These are phyloP conservation scores for Dugesia japonica DNA, from an alignment of 2,888 invertebrate species.

Conservation along the genomic window DNA sequence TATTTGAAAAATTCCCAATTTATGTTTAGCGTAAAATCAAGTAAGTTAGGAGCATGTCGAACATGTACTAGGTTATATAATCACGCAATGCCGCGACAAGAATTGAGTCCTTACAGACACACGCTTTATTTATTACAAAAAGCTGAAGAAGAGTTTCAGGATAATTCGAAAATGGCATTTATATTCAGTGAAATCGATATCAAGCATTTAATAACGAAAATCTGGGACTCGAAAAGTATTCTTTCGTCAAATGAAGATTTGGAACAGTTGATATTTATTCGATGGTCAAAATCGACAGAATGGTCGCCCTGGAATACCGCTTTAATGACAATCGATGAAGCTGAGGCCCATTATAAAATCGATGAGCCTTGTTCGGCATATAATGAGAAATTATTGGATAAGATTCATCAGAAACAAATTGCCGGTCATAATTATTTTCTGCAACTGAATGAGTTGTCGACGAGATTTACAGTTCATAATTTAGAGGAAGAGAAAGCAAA, in stretches of 20 bases:
- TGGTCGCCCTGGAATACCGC: constrained; percentile 26
- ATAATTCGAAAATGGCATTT: constrained; percentile 2
- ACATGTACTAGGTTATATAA: constrained; percentile 2
- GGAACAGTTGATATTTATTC: background rate
- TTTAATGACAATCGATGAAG: background rate
- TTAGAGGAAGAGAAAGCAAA: background rate
- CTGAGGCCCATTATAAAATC: constrained; percentile 1
- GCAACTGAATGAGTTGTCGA: background rate
- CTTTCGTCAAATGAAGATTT: background rate
- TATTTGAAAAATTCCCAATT: background rate
- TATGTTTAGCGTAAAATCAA: background rate
- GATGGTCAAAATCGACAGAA: background rate
- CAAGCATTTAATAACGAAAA: background rate
- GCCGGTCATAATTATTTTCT: background rate
- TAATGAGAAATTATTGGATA: background rate
- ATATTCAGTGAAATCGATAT: constrained; percentile 16
- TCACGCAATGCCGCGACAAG: background rate
- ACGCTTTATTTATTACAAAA: background rate
- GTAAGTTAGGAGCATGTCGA: background rate
- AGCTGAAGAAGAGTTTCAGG: background rate
- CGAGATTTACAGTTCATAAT: background rate
- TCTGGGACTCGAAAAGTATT: constrained; percentile 25
- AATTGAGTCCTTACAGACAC: background rate
- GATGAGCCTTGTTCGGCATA: background rate
- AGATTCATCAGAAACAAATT: constrained; percentile 21